Evolutionary conservation across 2,797 vertebrate genomes (phyloP), one percentile per base, ranked within the genome.

Genomic region (Sarcophilus harrisii): DNA sequence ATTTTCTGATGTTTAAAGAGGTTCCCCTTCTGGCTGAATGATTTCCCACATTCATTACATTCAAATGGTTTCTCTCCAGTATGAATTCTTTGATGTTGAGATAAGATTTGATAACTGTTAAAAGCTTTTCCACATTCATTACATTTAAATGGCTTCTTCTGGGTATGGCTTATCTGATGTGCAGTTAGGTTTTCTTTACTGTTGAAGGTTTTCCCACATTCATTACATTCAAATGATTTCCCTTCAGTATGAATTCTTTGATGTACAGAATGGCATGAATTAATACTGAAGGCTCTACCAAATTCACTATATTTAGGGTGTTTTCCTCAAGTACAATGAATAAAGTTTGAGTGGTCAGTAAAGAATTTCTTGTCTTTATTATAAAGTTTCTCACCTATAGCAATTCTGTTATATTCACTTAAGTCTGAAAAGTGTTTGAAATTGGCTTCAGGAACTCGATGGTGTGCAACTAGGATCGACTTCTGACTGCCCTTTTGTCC

Each of bases 41-140:
- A 45, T 96, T 97, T 97, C 29, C 96, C 93, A 90, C 96, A 92
- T 28, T 97, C 96, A 54, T 91, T 95, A 29, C 21, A 93, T 81
- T n/a, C 38, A 81, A 32, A 90, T 95, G 96, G 60, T 92, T 91
- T 94, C n/a, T 81, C 66, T 81, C 66, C 38, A 45, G 4, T 45
- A 4, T 81, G 38, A 81, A 45, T 24, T 30, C 66, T 38, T n/a
- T 81, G 10, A 81, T 81, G n/a, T 81, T 45, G 21, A 38, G 1
- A 3, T 21, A 8, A 81, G n/a, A 4, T 45, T 81, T 0, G n/a
- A n/a, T 18, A 45, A 38, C 9, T 81, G 66, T 4, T 45, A n/a
- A 81, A 81, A 5, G 66, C 9, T 45, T 81, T 81, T 45, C 0
- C 66, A 45, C 38, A 81, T 81, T 81, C n/a, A 24, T 81, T 45